These are phyloP conservation scores for Hormaphis cornu DNA, from an alignment of 1,140 invertebrate genomes.

Conservation along the genomic window DNA sequence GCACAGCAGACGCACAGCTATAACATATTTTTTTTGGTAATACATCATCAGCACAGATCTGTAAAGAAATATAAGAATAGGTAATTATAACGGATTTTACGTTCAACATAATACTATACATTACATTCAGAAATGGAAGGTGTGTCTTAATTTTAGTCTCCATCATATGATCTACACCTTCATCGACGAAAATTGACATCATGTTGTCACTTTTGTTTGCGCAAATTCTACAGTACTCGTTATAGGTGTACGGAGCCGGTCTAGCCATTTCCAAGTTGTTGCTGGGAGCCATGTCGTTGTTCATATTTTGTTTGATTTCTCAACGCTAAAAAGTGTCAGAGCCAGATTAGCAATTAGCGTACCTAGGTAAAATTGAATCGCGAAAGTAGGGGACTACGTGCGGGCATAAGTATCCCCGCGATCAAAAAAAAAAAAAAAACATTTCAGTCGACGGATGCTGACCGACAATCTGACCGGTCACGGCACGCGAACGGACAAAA, in stretches of 20 bases:
- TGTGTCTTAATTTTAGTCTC: constrained; percentile 50
- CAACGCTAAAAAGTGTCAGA: no score
- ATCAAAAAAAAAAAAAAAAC: no score
- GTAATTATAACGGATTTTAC: background rate
- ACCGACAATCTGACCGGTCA: no score
- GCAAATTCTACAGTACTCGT: constrained; percentile 48
- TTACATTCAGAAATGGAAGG: constrained; percentile 45
- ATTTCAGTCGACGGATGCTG: no score
- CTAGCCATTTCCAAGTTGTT: background rate
- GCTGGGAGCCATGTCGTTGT: background rate
- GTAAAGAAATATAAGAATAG: constrained; percentile 27
- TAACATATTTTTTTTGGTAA: constrained; percentile 54
- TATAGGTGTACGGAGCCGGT: background rate
- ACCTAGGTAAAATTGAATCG: no score
- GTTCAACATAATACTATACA: background rate
- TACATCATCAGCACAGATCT: constrained; percentile 49
- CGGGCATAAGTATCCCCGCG: no score
- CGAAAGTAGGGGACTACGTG: no score
- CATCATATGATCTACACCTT: constrained; percentile 48
- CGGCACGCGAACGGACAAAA: no score
- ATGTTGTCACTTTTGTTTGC: constrained; percentile 45
- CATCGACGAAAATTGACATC: constrained; percentile 49
- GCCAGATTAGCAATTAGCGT: no score
- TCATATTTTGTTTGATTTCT: background rate
- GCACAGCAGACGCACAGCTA: constrained; percentile 51